phyloP scores from a whole-genome alignment of 2,888 invertebrate species.

The Acleris literana region DNA sequence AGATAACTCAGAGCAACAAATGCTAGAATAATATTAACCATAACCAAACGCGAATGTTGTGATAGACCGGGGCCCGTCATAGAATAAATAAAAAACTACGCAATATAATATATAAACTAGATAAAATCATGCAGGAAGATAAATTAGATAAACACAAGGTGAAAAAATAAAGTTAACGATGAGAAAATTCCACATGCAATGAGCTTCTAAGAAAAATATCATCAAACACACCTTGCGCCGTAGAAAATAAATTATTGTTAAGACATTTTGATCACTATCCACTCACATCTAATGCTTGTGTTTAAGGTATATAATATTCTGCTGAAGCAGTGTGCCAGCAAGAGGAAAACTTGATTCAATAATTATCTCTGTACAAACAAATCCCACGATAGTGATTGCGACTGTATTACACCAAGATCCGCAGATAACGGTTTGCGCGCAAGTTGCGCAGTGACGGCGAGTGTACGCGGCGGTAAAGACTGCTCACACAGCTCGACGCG shows the following conservation, averaged over 20 bases:
- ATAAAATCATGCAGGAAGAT: neutral
- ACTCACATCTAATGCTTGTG: too few species aligned
- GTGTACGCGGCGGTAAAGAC: neutral
- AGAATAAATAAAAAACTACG: slow-evolving; percentile 14
- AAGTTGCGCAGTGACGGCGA: too few species aligned
- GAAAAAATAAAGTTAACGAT: neutral
- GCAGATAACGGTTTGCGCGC: slow-evolving; percentile 5
- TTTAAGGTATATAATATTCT: too few species aligned
- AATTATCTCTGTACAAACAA: neutral
- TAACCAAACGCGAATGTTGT: slow-evolving; percentile 7
- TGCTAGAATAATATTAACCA: neutral
- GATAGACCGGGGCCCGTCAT: slow-evolving; percentile 7
- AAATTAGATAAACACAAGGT: neutral
- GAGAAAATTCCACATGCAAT: neutral
- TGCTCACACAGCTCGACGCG: neutral
- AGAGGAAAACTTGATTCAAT: too few species aligned
- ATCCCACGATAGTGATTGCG: neutral
- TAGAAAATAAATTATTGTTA: too few species aligned
- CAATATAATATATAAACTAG: neutral
- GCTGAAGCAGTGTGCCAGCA: too few species aligned
- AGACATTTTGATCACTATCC: too few species aligned
- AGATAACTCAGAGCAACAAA: slow-evolving; percentile 12
- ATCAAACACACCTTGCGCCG: too few species aligned
- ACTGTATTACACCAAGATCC: too few species aligned
- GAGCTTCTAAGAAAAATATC: too few species aligned